A percentile compares a stretch with the other conserved stretches of the same genome.
Evolutionary conservation across 2,888 invertebrate species (phyloP).

Genomic region (Nasonovia ribisnigri): DNA sequence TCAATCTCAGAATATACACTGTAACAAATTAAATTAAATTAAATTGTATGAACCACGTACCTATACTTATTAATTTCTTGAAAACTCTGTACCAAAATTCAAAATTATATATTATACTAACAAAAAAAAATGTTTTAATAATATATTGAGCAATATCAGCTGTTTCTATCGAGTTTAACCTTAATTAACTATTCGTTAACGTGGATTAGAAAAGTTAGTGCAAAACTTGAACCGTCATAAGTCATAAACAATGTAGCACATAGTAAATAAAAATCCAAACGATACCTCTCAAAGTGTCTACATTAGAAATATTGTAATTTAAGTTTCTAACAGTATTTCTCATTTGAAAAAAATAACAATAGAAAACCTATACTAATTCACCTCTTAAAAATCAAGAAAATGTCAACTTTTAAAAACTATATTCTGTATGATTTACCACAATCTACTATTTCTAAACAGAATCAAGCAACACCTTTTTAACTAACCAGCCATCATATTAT

Average conservation of each 20-base stretch:
- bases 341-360: neutral
- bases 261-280: neutral
- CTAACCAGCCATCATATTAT: no score
- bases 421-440: no score
- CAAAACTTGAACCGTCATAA: neutral
- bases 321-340: neutral
- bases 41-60: neutral
- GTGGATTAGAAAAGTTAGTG: neutral
- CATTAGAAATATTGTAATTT: no score
- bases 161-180: neutral
- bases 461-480: no score
- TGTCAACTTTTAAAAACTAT: no score
- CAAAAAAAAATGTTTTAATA: neutral
- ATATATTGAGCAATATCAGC: neutral
- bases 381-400: no score
- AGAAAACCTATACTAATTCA: neutral
- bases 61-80: neutral
- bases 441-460: no score
- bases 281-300: neutral
- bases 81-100: neutral
- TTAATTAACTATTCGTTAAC: neutral
- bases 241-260: neutral
- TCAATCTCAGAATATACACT: neutral
- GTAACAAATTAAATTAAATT: neutral
- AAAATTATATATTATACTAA: neutral